Evolutionary conservation across 1,140 invertebrate genomes (phyloP).

Genomic region (Belonocnema kinseyi): DNA sequence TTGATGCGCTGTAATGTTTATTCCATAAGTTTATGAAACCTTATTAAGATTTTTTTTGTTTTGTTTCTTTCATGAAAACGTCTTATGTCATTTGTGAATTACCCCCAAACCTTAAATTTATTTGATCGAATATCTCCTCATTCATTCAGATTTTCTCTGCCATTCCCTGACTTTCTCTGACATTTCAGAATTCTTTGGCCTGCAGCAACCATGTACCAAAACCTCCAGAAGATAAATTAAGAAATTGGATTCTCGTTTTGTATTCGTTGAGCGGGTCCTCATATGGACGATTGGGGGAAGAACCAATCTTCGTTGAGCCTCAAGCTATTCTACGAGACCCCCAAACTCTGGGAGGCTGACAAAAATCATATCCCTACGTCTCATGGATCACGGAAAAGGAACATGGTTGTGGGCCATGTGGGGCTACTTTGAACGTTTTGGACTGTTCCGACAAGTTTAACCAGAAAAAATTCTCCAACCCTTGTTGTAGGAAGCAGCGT

Average conservation of each 20-base stretch:
- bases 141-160: too few species aligned
- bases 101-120: too few species aligned
- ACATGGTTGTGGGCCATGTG: constrained; percentile 50
- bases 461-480: constrained; percentile 49
- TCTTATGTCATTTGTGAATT: too few species aligned
- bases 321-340: neutral
- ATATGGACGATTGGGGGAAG: neutral
- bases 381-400: constrained; percentile 45
- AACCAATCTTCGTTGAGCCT: constrained; percentile 14
- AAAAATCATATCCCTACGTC: neutral
- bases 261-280: neutral
- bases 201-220: too few species aligned
- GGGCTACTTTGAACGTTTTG: constrained; percentile 50
- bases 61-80: too few species aligned
- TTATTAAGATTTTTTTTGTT: too few species aligned
- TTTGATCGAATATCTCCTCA: too few species aligned
- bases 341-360: neutral
- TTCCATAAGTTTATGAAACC: too few species aligned
- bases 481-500: constrained; percentile 44
- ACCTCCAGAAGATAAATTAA: neutral
- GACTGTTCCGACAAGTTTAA: constrained; percentile 46
- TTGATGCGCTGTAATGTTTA: too few species aligned
- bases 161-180: too few species aligned
- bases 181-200: too few species aligned
- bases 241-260: neutral